A percentile compares a stretch with the other conserved stretches of the same genome.
Conservation (phyloP, 2,888 invertebrate genomes). For the Aleiodes alternator region DNA sequence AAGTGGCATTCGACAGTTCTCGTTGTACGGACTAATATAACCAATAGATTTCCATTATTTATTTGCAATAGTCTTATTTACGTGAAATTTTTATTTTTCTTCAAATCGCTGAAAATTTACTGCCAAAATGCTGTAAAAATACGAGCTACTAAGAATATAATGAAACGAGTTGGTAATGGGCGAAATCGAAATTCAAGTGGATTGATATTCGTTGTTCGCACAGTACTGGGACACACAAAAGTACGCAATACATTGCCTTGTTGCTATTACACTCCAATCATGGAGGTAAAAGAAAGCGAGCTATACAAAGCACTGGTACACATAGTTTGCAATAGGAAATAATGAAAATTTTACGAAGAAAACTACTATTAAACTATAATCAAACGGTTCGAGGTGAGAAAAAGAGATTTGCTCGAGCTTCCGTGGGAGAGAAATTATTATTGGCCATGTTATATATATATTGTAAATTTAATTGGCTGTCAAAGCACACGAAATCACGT, state of each 20-base stretch:
- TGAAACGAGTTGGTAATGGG: background rate
- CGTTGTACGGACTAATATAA: background rate
- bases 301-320: slow-evolving; percentile 9
- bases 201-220: slow-evolving; percentile 44
- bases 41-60: slow-evolving; percentile 11
- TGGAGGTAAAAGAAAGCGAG: slow-evolving; percentile 46
- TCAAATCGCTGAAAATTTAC: background rate
- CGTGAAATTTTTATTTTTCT: background rate
- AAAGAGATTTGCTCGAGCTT: too few relatives aligned
- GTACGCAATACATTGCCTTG: slow-evolving; percentile 38
- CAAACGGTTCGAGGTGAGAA: too few relatives aligned
- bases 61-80: slow-evolving; percentile 6
- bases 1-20: slow-evolving; percentile 4
- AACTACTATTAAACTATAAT: too few relatives aligned
- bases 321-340: slow-evolving; percentile 28
- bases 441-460: too few relatives aligned
- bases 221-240: slow-evolving; percentile 24
- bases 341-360: background rate
- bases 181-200: slow-evolving; percentile 42
- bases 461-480: background rate
- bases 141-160: background rate
- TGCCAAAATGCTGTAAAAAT: background rate
- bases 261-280: slow-evolving; percentile 35
- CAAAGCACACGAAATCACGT: background rate
- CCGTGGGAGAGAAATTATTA: too few relatives aligned